These are phyloP conservation scores for Pterocles orientalis DNA, from an alignment of 2,113 vertebrate species.

Conservation along the genomic window DNA sequence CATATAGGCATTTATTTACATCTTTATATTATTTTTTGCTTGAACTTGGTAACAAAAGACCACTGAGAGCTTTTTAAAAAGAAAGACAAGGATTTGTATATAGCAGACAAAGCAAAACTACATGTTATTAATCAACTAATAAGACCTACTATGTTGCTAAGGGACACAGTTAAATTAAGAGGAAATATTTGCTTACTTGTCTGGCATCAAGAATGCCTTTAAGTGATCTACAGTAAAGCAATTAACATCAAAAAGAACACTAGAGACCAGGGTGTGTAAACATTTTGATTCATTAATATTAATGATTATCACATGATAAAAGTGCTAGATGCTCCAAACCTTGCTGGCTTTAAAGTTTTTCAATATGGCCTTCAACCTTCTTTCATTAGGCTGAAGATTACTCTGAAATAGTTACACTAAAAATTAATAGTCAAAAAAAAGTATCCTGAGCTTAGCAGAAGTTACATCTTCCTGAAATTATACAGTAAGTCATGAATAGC, in stretches of 20 bases:
- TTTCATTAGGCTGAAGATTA: background rate
- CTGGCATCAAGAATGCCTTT: constrained; percentile 56
- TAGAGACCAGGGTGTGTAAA: background rate
- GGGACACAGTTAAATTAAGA: constrained; percentile 56
- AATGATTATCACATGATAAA: background rate
- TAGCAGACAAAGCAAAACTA: background rate
- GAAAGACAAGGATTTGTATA: background rate
- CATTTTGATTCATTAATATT: constrained; percentile 9
- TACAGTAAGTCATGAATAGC: constrained; percentile 36
- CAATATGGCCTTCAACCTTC: background rate
- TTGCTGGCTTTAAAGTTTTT: background rate
- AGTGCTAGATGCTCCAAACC: background rate
- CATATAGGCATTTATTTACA: background rate
- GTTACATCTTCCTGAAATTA: constrained; percentile 36
- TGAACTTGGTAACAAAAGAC: background rate
- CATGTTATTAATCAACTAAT: background rate
- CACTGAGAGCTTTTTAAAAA: background rate
- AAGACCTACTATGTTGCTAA: constrained; percentile 24
- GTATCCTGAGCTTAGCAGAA: constrained; percentile 8
- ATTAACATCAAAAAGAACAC: constrained; percentile 41
- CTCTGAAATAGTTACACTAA: background rate
- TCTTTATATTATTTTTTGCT: background rate
- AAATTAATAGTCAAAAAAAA: background rate
- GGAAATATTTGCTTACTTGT: constrained; percentile 61
- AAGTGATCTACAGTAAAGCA: constrained; percentile 24